Percentiles rank a stretch among this genome's conserved stretches.
phyloP scores from a whole-genome alignment of 2,888 invertebrate genomes.

The Sminthurinus aureus region DNA sequence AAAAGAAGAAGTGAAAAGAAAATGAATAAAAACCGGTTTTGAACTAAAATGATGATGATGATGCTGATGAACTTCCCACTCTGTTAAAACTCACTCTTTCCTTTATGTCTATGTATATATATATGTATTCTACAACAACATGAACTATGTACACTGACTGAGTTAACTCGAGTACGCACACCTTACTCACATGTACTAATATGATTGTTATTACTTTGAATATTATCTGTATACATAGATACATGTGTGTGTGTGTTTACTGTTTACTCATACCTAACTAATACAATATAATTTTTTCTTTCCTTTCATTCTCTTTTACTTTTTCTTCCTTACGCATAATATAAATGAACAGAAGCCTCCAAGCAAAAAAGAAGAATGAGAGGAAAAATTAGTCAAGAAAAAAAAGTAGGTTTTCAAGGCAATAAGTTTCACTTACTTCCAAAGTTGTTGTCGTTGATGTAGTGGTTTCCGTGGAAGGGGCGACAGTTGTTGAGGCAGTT shows the following conservation, averaged over 20 bases:
- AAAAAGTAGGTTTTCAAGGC: slow-evolving; percentile 16
- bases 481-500: background rate
- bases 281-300: too few relatives aligned
- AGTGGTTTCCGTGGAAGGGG: slow-evolving; percentile 4
- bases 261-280: too few relatives aligned
- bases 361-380: background rate
- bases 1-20: slow-evolving; percentile 20
- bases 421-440: slow-evolving; percentile 29
- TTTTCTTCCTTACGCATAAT: too few relatives aligned
- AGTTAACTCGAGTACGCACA: background rate
- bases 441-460: background rate
- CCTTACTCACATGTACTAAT: too few relatives aligned
- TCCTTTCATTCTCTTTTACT: too few relatives aligned
- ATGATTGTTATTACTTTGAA: too few relatives aligned
- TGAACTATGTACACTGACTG: background rate
- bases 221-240: too few relatives aligned
- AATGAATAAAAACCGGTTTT: slow-evolving; percentile 30
- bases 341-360: too few relatives aligned
- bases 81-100: background rate
- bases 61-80: background rate
- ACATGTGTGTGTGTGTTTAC: too few relatives aligned
- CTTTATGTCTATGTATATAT: background rate
- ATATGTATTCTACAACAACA: too few relatives aligned
- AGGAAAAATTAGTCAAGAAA: background rate
- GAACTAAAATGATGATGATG: background rate